Base-by-base conservation (phyloP, 2,888 invertebrate genomes). In the Eristalis arbustorum region DNA sequence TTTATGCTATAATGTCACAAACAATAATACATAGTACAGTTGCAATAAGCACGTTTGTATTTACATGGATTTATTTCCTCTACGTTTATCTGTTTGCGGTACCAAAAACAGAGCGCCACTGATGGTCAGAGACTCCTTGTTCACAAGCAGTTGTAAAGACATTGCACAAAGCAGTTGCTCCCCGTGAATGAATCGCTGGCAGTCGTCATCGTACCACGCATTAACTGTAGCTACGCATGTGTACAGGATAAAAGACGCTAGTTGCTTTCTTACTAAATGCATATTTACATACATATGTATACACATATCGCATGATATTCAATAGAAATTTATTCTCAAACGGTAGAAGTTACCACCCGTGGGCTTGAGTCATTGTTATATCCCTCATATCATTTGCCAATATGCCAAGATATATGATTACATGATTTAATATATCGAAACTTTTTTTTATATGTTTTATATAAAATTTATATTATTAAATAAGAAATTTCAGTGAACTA, bases 61-160 rank as follows among this genome's bases (percentile, higher is more conserved):
- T n/a, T n/a, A 49, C 49, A 49, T 49, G 49, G 75, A 82, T 83
- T 78, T 75, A 71, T 79, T 75, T 71, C 34, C 28, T 56, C 31
- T 28, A 57, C 49, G 37, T 18, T 56, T 79, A 78, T 83, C 74
- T 83, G 83, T 87, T 87, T 83, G 83, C 87, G 87, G 87, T 71
- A 79, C 87, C 87, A 87, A 87, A 87, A 83, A 79, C 72, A 87
- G 87, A 75, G 63, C 59, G 75, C 72, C 78, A 64, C 75, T 83
- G 83, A 82, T 78, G 82, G 69, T 49, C 75, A 62, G 57, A 28
- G 62, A 68, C 81, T 68, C 28, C 22, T 49, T 57, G 59, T 64
- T 67, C 71, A 67, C 66, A 75, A 67, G 57, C 57, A 63, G 37
- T 61, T 63, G 59, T 56, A 68, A 34, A 66, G 22, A 34, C 31